Percentiles rank a stretch among this genome's conserved stretches.
These are phyloP conservation scores for Clangula hyemalis DNA, from an alignment of 2,797 vertebrate genomes.

Conservation along the genomic window DNA sequence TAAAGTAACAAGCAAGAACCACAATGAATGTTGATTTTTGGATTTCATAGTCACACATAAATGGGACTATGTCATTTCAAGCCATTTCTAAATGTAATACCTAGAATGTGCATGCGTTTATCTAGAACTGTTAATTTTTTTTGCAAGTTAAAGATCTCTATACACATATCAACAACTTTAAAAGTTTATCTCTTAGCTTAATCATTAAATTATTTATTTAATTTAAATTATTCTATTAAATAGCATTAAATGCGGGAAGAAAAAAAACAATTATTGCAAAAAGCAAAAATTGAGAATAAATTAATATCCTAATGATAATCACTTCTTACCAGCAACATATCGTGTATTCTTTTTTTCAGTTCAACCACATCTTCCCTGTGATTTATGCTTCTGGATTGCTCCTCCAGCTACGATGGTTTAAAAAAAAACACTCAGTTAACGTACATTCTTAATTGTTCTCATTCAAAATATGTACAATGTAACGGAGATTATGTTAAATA, in stretches of 20 bases:
- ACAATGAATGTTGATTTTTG: not conserved
- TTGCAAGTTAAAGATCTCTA: not conserved
- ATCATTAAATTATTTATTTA: not conserved
- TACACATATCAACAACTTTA: not conserved
- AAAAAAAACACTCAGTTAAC: not conserved
- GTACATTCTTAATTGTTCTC: not conserved
- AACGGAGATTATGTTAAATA: not conserved
- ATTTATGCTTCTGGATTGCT: conserved; percentile 87
- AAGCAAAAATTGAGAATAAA: not conserved
- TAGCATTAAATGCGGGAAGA: not conserved
- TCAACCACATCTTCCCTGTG: conserved; percentile 87
- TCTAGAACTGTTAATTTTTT: not conserved
- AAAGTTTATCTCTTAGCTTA: not conserved
- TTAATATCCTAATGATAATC: not conserved
- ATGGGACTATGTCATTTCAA: not conserved
- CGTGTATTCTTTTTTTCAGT: conserved; percentile 89
- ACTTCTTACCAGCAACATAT: conserved; percentile 87
- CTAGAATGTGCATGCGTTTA: not conserved
- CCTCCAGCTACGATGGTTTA: conserved; percentile 85
- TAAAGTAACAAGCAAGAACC: not conserved
- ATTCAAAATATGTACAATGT: not conserved
- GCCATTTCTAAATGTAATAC: not conserved
- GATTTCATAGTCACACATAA: not conserved
- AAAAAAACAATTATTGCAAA: not conserved
- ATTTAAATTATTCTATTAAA: not conserved